phyloP scores from a whole-genome alignment of 2,113 vertebrate genomes.

The Plecturocebus donacophilus region DNA sequence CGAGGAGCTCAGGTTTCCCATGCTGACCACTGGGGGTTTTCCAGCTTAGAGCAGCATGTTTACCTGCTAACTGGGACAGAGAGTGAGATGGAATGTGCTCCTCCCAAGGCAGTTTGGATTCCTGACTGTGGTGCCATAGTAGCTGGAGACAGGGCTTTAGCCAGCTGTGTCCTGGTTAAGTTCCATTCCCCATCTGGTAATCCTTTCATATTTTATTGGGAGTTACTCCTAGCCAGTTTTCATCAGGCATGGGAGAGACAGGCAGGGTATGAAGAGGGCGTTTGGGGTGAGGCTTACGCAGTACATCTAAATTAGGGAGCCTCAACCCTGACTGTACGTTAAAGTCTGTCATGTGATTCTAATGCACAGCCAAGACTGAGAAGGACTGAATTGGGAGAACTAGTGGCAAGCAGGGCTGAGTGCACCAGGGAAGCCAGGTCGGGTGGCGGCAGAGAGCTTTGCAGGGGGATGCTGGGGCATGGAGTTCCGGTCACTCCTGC shows the following conservation, averaged over 20 bases:
- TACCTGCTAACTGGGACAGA: neutral
- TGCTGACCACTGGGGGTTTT: neutral
- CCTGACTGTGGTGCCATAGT: accelerated
- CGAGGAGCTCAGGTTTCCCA: neutral
- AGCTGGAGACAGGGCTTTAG: neutral
- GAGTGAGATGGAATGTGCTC: neutral
- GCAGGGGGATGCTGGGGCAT: neutral
- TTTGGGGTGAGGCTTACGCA: neutral
- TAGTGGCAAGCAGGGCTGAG: neutral
- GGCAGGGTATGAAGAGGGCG: neutral
- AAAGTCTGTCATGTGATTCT: neutral
- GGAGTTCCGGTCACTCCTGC: neutral
- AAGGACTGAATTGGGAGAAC: neutral
- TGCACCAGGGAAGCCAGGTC: neutral
- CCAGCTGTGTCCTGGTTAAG: neutral
- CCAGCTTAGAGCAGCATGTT: accelerated
- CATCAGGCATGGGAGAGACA: neutral
- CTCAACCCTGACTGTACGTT: neutral
- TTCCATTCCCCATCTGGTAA: neutral
- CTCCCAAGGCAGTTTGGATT: neutral
- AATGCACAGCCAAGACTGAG: neutral
- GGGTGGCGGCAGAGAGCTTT: neutral
- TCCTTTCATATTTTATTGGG: neutral
- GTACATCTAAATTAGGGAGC: neutral
- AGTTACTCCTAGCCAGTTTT: neutral